Base-by-base conservation (phyloP, 1,140 invertebrate species). In the Drusus annulatus region DNA sequence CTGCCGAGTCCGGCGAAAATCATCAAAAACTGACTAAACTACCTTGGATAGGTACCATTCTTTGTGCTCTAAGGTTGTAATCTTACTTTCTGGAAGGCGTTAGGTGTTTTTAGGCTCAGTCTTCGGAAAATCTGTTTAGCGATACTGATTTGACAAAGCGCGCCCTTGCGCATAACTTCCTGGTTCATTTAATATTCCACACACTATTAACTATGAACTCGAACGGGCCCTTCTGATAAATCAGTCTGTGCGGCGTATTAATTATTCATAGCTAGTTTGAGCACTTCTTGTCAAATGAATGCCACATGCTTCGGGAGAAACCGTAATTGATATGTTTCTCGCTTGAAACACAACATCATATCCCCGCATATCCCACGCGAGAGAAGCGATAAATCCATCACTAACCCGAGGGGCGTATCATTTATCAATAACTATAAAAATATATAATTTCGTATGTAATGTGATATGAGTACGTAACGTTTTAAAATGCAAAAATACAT, bases 271-370 rank as follows among this genome's bases (percentile, higher is more conserved):
- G n/a, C n/a, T n/a, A n/a, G n/a, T n/a, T n/a, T n/a, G n/a, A 5
- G n/a, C 31, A 45, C 28, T 69, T 69, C 28, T 50, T 69, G 65
- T 69, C 65, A 69, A 50, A 69, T 69, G 65, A 16, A 63, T 63
- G 21, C 60, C 25, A 25, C 19, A 58, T 58, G 13, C 17, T 19
- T 58, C 17, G 7, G 60, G 60, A 28, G 21, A 31, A 63, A 28
- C 13, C 23, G 6, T 25, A 63, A 63, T 63, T 63, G 23, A 63
- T 63, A 63, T 25, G 60, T 63, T 15, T 63, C 60, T 19, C 4
- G 19, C 16, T 56, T 17, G 52, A 56, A 56, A 56, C 3, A 56
- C 16, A 56, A 56, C 16, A 56, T 56, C 6, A 36, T 36, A 36
- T 36, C 31, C 6, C 8, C 31, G 8, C 31, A 36, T 36, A 7